These are phyloP conservation scores for Danaus chrysippus DNA, from an alignment of 2,888 invertebrate species.

Conservation along the genomic window DNA sequence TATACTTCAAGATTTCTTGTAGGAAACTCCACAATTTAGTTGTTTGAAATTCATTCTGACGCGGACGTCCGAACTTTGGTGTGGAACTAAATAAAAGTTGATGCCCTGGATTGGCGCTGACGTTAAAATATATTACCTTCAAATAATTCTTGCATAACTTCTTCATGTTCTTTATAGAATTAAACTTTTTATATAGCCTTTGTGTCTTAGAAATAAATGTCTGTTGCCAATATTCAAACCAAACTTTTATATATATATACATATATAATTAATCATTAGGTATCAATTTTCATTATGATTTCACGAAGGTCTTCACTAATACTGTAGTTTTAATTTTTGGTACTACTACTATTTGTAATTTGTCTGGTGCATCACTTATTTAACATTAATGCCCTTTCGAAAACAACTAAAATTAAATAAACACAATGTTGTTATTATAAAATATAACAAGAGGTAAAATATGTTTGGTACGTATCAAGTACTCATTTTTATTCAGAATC, in stretches of 20 bases:
- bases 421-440: no score
- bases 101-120: slow-evolving; percentile 46
- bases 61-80: slow-evolving; percentile 52
- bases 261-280: no score
- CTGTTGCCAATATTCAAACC: no score
- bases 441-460: no score
- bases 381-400: slow-evolving; percentile 9
- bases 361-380: not conserved
- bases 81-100: slow-evolving; percentile 50
- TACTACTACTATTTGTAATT: not conserved
- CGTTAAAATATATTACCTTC: slow-evolving; percentile 27
- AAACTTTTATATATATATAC: no score
- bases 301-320: no score
- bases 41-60: slow-evolving; percentile 66
- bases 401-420: slow-evolving; percentile 7
- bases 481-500: no score
- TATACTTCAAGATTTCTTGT: slow-evolving; percentile 51
- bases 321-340: no score
- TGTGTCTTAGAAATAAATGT: no score
- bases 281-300: no score
- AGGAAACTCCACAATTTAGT: slow-evolving; percentile 59
- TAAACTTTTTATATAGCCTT: not conserved
- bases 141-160: slow-evolving; percentile 26
- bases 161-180: not conserved
- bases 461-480: no score